Conservation (phyloP, 1,140 invertebrate species). For the Pogonognathellus flavescens region DNA sequence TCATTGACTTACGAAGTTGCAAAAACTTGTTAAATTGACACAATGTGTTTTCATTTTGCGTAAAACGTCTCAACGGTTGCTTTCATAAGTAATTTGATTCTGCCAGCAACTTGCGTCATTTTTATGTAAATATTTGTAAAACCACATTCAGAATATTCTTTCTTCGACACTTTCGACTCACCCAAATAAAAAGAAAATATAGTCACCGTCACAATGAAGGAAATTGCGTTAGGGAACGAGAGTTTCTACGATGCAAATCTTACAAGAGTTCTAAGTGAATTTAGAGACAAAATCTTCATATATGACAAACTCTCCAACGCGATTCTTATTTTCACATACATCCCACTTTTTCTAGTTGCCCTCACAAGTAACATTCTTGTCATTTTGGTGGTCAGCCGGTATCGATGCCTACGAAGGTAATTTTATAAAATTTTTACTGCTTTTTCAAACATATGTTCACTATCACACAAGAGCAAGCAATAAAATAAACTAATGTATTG, state of each 20-base stretch:
- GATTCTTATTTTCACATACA: constrained; percentile 75
- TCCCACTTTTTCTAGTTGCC: constrained; percentile 75
- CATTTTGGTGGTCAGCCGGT: constrained; percentile 78
- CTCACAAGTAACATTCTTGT: constrained; percentile 77
- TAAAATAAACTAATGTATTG: too few relatives aligned
- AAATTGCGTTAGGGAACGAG: not conserved
- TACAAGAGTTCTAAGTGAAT: constrained; percentile 38
- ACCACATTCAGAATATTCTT: too few relatives aligned
- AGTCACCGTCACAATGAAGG: not conserved
- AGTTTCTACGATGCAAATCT: not conserved
- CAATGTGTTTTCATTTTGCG: too few relatives aligned
- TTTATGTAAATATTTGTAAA: too few relatives aligned
- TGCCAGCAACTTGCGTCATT: too few relatives aligned
- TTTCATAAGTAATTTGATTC: too few relatives aligned
- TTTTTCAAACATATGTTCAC: not conserved
- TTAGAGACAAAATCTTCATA: constrained; percentile 57
- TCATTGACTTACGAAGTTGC: too few relatives aligned
- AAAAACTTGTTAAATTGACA: too few relatives aligned
- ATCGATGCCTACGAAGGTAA: constrained; percentile 79
- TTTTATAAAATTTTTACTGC: not conserved
- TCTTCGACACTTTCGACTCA: too few relatives aligned
- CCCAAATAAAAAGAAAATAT: too few relatives aligned
- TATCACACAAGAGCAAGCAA: not conserved
- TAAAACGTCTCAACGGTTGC: too few relatives aligned
- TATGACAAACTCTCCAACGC: constrained; percentile 70